These are phyloP conservation scores for Ctenochaetus hawaiiensis DNA, from an alignment of 2,797 vertebrate species.

Conservation along the genomic window DNA sequence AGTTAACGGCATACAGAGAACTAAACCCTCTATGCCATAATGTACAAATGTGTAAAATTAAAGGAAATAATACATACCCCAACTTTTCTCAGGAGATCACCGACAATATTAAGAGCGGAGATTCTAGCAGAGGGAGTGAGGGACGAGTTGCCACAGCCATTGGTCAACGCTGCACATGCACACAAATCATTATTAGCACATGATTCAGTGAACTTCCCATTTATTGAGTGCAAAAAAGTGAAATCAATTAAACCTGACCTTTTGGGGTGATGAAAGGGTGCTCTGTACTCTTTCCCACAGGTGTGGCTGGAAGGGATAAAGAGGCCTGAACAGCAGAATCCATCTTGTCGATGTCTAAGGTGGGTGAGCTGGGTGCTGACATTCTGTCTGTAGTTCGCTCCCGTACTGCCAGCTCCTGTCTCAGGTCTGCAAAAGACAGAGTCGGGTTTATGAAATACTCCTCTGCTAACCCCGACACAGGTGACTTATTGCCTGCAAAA, in stretches of 20 bases:
- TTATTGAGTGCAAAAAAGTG: neutral
- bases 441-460: constrained; percentile 9
- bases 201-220: neutral
- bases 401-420: constrained; percentile 95
- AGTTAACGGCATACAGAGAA: neutral
- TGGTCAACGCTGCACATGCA: constrained; percentile 87
- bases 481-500: neutral
- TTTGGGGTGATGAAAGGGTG: constrained; percentile 91
- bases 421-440: constrained; percentile 86
- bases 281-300: constrained; percentile 92
- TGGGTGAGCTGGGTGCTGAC: constrained; percentile 96
- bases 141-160: constrained; percentile 92
- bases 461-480: neutral
- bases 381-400: constrained; percentile 95
- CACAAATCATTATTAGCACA: constrained; percentile 17
- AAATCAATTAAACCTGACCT: constrained; percentile 81
- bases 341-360: constrained; percentile 93
- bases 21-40: too few relatives aligned
- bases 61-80: constrained; percentile 86
- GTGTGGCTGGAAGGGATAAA: constrained; percentile 95
- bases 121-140: constrained; percentile 97
- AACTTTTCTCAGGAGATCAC: constrained; percentile 97
- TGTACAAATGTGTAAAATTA: too few relatives aligned
- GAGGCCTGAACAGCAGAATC: constrained; percentile 95
- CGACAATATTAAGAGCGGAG: constrained; percentile 98